Evolutionary conservation across 2,888 invertebrate genomes (phyloP).

Genomic region (Ophioninae sp.): DNA sequence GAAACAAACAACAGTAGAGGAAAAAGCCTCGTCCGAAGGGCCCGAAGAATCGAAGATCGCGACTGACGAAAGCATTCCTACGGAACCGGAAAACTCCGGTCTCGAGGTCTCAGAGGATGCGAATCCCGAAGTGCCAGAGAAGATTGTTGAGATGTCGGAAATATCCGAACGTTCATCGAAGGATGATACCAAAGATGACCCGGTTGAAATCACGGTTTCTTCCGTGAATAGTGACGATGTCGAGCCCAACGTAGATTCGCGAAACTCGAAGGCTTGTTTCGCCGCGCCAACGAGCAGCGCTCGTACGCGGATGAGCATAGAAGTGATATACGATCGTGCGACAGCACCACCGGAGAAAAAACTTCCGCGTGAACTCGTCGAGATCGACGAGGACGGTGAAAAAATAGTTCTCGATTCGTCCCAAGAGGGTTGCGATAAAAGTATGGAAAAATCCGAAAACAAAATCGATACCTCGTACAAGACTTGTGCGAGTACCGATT

Average conservation of each 20-base stretch:
- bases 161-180: neutral
- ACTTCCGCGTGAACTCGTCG: slow-evolving; percentile 72
- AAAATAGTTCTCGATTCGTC: slow-evolving; percentile 73
- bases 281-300: slow-evolving; percentile 30
- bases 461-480: slow-evolving; percentile 59
- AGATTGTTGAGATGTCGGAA: slow-evolving; percentile 6
- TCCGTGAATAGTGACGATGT: slow-evolving; percentile 20
- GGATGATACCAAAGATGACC: slow-evolving; percentile 37
- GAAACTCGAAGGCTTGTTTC: slow-evolving; percentile 8
- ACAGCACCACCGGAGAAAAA: slow-evolving; percentile 63
- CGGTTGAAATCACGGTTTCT: neutral
- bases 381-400: slow-evolving; percentile 75
- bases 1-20: neutral
- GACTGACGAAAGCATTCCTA: neutral
- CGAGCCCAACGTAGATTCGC: neutral
- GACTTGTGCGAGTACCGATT: slow-evolving; percentile 58
- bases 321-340: slow-evolving; percentile 74
- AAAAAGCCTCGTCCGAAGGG: neutral
- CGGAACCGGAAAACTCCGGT: neutral
- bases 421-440: slow-evolving; percentile 65
- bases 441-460: slow-evolving; percentile 36
- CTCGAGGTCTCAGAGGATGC: slow-evolving; percentile 7
- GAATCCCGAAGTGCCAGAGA: neutral
- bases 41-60: neutral
- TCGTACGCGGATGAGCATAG: slow-evolving; percentile 73